A percentile compares a stretch with the other conserved stretches of the same genome.
Conservation (phyloP, 1,140 invertebrate species). For the Hirudo medicinalis region DNA sequence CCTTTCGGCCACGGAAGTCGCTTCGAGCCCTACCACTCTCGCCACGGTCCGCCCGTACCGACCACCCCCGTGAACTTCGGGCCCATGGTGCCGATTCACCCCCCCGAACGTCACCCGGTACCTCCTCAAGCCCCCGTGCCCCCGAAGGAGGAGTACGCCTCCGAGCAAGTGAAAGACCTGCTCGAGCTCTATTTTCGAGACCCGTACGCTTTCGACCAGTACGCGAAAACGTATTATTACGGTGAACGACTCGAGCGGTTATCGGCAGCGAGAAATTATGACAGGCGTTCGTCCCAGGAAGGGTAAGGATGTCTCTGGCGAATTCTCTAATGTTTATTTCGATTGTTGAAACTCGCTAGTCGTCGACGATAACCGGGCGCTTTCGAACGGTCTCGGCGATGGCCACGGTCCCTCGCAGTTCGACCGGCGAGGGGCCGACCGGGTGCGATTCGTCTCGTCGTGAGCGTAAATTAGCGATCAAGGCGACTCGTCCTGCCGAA, state of each 20-base stretch:
- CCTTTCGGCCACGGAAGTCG: background rate
- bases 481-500: no score
- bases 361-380: no score
- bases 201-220: slow-evolving; percentile 19
- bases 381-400: no score
- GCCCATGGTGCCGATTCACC: background rate
- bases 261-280: slow-evolving; percentile 8
- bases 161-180: slow-evolving; percentile 17
- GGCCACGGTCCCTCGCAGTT: no score
- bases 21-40: background rate
- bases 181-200: slow-evolving; percentile 17
- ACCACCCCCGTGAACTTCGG: background rate
- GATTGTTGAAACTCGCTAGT: no score
- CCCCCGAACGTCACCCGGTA: background rate
- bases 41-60: background rate
- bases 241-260: slow-evolving; percentile 17
- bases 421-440: no score
- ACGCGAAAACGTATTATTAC: slow-evolving; percentile 19
- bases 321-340: no score
- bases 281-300: slow-evolving; percentile 14
- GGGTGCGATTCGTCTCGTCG: no score
- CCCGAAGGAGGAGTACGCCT: slow-evolving; percentile 13
- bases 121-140: background rate
- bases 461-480: no score
- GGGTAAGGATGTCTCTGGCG: background rate